Percentiles rank a stretch among this genome's conserved stretches.
Evolutionary conservation across 2,113 vertebrate genomes (phyloP).

Genomic region (Hypocryptadius cinnamomeus): DNA sequence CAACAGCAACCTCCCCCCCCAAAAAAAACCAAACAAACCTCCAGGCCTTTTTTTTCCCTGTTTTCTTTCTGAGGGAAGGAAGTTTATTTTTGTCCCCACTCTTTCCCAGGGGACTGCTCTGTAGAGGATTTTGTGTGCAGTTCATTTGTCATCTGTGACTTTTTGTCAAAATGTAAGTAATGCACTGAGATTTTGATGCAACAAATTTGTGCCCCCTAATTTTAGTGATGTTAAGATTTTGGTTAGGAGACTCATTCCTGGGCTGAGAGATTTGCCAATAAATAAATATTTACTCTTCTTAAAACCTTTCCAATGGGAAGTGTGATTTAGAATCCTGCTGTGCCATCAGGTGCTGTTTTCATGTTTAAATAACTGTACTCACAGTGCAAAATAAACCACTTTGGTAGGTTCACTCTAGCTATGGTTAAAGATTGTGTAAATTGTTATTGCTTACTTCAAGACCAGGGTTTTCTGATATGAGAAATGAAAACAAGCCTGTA

Average conservation of each 20-base stretch:
- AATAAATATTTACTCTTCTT: neutral
- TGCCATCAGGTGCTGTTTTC: neutral
- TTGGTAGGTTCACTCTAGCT: neutral
- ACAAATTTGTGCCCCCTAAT: neutral
- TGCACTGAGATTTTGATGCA: neutral
- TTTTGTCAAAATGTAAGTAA: neutral
- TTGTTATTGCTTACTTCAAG: neutral
- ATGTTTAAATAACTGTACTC: neutral
- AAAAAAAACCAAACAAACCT: neutral
- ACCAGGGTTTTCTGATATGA: neutral
- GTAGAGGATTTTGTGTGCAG: neutral
- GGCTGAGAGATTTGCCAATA: neutral
- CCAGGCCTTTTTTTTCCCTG: neutral
- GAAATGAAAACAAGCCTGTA: neutral
- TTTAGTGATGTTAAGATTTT: neutral
- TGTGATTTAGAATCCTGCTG: neutral
- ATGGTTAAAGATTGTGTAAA: neutral
- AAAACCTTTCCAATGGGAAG: neutral
- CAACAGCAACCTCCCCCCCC: rapidly evolving
- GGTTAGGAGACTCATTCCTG: neutral
- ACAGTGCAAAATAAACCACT: neutral
- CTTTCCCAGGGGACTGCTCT: neutral
- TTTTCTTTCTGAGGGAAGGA: neutral
- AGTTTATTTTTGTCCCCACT: constrained; percentile 36
- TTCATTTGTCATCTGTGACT: neutral